These are phyloP conservation scores for Sialis lutaria DNA, from an alignment of 2,888 invertebrate species.

Conservation along the genomic window DNA sequence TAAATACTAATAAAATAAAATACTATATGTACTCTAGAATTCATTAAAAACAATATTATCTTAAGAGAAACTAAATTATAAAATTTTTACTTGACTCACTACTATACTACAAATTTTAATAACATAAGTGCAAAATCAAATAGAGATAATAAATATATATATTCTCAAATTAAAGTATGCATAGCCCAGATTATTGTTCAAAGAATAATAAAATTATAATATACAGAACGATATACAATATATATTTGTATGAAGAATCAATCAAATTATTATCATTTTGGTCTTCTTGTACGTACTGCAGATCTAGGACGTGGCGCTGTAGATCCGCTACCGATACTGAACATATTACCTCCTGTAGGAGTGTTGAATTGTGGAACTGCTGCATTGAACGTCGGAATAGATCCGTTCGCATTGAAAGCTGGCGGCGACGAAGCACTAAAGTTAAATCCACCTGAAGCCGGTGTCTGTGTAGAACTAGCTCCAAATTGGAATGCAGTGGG, in stretches of 20 bases:
- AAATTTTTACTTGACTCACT: too few species aligned
- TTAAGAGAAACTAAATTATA: too few species aligned
- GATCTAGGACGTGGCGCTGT: conserved; percentile 24
- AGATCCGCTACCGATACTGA: conserved; percentile 29
- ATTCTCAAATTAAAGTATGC: too few species aligned
- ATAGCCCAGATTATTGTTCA: too few species aligned
- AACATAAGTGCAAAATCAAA: too few species aligned
- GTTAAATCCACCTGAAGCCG: conserved; percentile 19
- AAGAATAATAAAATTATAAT: too few species aligned
- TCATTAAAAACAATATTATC: too few species aligned
- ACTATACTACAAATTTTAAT: too few species aligned
- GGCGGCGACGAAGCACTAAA: conserved; percentile 18
- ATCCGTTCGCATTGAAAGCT: not conserved
- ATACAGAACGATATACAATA: too few species aligned
- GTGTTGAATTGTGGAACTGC: conserved; percentile 2
- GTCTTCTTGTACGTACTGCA: conserved; percentile 20
- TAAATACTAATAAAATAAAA: too few species aligned
- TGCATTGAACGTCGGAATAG: not conserved
- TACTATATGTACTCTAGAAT: too few species aligned
- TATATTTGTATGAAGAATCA: not conserved
- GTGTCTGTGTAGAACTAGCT: conserved; percentile 14
- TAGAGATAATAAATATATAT: too few species aligned
- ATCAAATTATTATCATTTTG: conserved; percentile 19
- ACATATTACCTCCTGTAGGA: conserved; percentile 19
- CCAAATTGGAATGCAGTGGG: conserved; percentile 17